Evolutionary conservation across 2,113 vertebrate species (phyloP).

Genomic region (Phalacrocorax brasilianus): DNA sequence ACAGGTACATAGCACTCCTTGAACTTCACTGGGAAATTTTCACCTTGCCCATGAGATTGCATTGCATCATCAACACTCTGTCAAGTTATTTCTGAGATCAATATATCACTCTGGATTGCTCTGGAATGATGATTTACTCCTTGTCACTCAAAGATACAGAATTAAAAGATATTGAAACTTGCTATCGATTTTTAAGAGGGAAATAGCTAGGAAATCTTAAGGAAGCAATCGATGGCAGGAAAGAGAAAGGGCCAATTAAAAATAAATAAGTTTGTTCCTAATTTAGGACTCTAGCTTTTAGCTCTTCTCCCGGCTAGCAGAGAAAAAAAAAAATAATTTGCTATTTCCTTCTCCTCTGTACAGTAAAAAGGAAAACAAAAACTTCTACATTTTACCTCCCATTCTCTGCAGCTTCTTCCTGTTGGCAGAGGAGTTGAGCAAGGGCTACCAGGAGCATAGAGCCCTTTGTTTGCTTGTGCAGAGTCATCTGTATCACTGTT

Average conservation of each 20-base stretch:
- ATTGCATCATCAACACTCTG: neutral
- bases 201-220: neutral
- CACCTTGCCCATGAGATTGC: neutral
- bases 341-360: neutral
- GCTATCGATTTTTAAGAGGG: neutral
- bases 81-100: neutral
- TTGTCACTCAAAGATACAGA: neutral
- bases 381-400: fast-evolving
- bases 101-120: neutral
- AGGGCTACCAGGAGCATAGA: neutral
- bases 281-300: neutral
- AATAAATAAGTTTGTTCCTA: neutral
- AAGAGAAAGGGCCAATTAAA: neutral
- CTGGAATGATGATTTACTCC: neutral
- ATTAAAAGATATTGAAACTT: neutral
- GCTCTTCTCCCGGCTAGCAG: neutral
- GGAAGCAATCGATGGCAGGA: neutral
- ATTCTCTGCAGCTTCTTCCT: neutral
- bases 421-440: neutral
- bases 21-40: neutral
- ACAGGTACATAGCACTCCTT: neutral
- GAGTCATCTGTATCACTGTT: neutral
- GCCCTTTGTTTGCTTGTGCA: neutral
- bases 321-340: neutral
- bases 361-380: neutral